A percentile compares a stretch with the other conserved stretches of the same genome.
Evolutionary conservation across 2,888 invertebrate species (phyloP).

Genomic region (Sthenelais limicola): DNA sequence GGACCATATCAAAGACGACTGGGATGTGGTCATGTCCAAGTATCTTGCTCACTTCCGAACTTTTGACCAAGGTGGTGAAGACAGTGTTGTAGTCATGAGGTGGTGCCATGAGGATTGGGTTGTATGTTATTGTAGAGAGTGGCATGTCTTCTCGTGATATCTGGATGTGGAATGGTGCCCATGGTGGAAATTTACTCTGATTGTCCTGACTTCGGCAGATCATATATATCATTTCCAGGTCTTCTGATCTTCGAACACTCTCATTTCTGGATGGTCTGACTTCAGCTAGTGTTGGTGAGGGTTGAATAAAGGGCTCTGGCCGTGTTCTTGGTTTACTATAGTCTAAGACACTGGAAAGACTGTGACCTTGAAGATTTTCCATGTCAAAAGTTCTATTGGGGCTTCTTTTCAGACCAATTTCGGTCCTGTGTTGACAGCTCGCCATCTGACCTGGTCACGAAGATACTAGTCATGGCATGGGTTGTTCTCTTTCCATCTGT

Average conservation of each 20-base stretch:
- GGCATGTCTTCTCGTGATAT: not conserved
- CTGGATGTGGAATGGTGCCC: not conserved
- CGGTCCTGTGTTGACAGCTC: no score
- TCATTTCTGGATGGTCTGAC: not conserved
- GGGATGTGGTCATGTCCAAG: not conserved
- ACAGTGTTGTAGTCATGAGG: not conserved
- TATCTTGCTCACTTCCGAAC: not conserved
- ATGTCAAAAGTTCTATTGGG: no score
- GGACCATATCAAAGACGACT: not conserved
- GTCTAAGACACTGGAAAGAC: not conserved
- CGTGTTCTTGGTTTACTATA: not conserved
- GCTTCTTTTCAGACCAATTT: no score
- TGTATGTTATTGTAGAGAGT: not conserved
- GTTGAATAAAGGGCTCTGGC: not conserved
- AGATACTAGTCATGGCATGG: not conserved
- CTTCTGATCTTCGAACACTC: not conserved
- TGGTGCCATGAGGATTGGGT: not conserved
- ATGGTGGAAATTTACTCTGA: not conserved
- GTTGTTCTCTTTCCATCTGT: not conserved
- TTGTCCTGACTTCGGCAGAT: not conserved
- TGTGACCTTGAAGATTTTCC: no score
- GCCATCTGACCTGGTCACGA: not conserved
- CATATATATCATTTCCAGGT: not conserved
- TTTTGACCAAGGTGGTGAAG: not conserved
- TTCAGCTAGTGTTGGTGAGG: not conserved